Evolutionary conservation across 1,140 invertebrate genomes (phyloP).

Genomic region (Drosophila albomicans): DNA sequence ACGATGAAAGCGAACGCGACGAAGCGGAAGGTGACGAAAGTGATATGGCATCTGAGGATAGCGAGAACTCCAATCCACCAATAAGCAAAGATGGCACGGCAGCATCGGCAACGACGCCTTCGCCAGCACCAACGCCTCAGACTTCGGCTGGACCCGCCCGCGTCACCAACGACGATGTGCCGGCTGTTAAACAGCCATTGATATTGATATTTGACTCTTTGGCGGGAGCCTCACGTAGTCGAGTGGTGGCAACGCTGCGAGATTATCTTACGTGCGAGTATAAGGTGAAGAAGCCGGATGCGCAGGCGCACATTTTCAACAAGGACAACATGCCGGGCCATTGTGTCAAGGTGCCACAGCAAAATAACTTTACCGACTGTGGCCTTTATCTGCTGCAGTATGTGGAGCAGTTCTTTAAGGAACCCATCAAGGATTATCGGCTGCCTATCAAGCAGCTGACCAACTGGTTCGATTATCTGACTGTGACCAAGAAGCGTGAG

Average conservation of each 20-base stretch:
- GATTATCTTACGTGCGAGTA: constrained; percentile 97
- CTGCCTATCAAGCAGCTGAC: constrained; percentile 91
- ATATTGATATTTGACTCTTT: constrained; percentile 98
- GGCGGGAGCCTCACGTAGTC: constrained; percentile 90
- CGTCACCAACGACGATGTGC: constrained; percentile 45
- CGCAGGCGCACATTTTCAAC: constrained; percentile 87
- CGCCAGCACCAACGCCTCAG: constrained; percentile 14
- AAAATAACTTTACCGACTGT: constrained; percentile 98
- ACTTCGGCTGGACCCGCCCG: constrained; percentile 37
- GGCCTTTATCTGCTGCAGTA: constrained; percentile 98
- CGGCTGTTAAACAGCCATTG: constrained; percentile 88
- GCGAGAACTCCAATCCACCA: constrained; percentile 86
- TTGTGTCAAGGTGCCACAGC: constrained; percentile 96
- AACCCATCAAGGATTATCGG: constrained; percentile 90
- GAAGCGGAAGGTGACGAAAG: constrained; percentile 92
- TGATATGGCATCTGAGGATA: constrained; percentile 88
- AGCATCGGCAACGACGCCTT: constrained; percentile 1
- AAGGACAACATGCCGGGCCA: constrained; percentile 93
- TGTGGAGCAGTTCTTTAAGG: constrained; percentile 97
- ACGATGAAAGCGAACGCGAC: constrained; percentile 91
- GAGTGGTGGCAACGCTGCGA: constrained; percentile 93
- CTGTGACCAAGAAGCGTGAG: constrained; percentile 91
- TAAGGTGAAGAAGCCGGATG: constrained; percentile 89
- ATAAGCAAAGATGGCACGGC: constrained; percentile 44
- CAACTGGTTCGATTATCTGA: constrained; percentile 92